Base-by-base conservation (phyloP, 2,113 vertebrate genomes). In the Porphyrio hochstetteri region DNA sequence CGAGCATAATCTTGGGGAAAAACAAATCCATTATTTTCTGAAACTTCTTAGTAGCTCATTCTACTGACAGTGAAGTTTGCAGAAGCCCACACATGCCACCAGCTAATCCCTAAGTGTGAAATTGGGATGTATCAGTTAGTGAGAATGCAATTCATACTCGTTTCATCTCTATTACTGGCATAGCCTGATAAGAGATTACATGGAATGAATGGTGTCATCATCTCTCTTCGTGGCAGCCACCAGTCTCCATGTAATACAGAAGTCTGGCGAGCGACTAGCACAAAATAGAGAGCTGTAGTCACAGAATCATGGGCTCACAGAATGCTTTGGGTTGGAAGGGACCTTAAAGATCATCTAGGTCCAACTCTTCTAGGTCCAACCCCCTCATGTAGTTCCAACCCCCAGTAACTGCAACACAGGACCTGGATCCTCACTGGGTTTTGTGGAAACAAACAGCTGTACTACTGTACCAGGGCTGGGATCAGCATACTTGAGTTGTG, bases 1-100 rank as follows among this genome's bases (percentile, higher is more conserved):
- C 44, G 78, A 92, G 52, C 86, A 50, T 88, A 79, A 95, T 74
- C 88, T 88, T 40, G 63, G 90, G 84, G 88, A 86, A 91, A 96
- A 97, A 82, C 74, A 94, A 92, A 90, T 60, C 81, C 64, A 86
- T 87, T 97, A 70, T 92, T 96, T 93, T 82, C 93, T 53, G 33
- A 82, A 83, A 82, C 68, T 90, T 85, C 85, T 90, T 36, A 60
- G 19, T 28, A 68, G 57, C 81, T 89, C 24, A 3, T 83, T 85
- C 28, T 86, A 2, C 57, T 20, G 64, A 72, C 70, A 94, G 21
- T 69, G 69, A 94, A 91, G 82, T 90, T 91, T 72, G 48, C 76
- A 55, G 65, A 60, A 93, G 59, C 86, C 78, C 64, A 79, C 59
- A 42, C 57, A 8, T 19, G 31, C 36, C 70, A 56, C 85, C 24